Evolutionary conservation across 92 coral and sea anemone genomes (phyloP), one percentile per base, ranked within the genome.

Genomic region (Montipora capitata): DNA sequence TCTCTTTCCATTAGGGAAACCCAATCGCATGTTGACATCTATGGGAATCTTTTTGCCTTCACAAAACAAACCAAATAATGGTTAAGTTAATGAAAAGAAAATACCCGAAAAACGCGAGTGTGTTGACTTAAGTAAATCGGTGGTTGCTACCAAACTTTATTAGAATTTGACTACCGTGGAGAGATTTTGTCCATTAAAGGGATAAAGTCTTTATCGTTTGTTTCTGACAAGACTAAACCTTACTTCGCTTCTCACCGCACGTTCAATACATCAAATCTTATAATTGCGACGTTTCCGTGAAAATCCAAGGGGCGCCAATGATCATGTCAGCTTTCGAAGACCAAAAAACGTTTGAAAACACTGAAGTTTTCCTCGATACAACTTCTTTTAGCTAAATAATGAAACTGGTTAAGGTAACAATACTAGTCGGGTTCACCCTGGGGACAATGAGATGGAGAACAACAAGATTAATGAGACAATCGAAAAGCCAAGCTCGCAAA

Each of bases 11-110:
- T 83, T 83, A 83, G 40, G 15, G 81, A 73, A 83, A 61, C 63
- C 61, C 74, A 58, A 83, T 83, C 81, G 51, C 88, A 61, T 54
- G 67, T 71, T 81, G 86, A 66, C 68, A 57, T 81, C 67, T 62
- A 52, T 5, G 52, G 64, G 59, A 67, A 14, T 81, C 68, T 45
- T 44, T 44, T 52, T 40, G 40, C 86, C 77, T 69, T 11, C 86
- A 39, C 70, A 68, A 49, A 81, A 65, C 86, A 65, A 68, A 81
- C 57, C 51, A 48, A 49, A 66, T 80, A 27, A 70, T 69, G 86
- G 38, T 38, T 48, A 40, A 69, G 54, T 14, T 41, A 68, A 68
- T 81, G 40, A 40, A 52, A 48, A 5, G 52, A 48, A 81, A 57
- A 69, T 52, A 10, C 51, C 56, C 57, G 40, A 13, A 54, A 70